These are phyloP conservation scores for Aurelia aurita DNA, from an alignment of 30 jellyfish, hydroid and myxozoan species.

Conservation along the genomic window DNA sequence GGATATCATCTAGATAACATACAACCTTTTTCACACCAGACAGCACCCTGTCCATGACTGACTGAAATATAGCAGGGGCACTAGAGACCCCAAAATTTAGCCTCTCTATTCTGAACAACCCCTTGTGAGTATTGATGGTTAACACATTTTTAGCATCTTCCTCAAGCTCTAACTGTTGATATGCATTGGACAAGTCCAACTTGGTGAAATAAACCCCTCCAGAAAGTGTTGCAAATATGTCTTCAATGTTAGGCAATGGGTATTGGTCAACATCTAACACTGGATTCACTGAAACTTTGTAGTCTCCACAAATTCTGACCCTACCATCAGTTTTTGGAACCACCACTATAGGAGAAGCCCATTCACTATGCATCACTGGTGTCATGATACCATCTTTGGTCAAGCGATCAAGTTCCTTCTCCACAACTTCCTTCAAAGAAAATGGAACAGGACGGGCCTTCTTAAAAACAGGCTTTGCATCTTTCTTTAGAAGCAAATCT, in stretches of 20 bases:
- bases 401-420: slow-evolving; percentile 28
- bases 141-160: background rate
- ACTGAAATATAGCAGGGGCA: too few species aligned
- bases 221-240: too few species aligned
- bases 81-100: too few species aligned
- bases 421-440: slow-evolving; percentile 33
- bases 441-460: slow-evolving; percentile 68
- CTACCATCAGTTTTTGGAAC: slow-evolving; percentile 52
- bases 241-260: too few species aligned
- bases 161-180: background rate
- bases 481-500: slow-evolving; percentile 17
- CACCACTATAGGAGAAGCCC: slow-evolving; percentile 59
- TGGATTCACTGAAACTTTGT: slow-evolving; percentile 54
- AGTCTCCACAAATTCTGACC: slow-evolving; percentile 60
- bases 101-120: background rate
- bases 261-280: slow-evolving; percentile 14
- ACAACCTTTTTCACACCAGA: too few species aligned
- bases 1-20: too few species aligned
- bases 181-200: background rate
- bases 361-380: slow-evolving; percentile 39
- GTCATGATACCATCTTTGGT: slow-evolving; percentile 34
- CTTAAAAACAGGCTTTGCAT: slow-evolving; percentile 53
- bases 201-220: too few species aligned
- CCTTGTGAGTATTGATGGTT: slow-evolving; percentile 9
- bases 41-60: too few species aligned